Base-by-base conservation (phyloP, 2,888 invertebrate genomes). In the Agriotes lineatus region DNA sequence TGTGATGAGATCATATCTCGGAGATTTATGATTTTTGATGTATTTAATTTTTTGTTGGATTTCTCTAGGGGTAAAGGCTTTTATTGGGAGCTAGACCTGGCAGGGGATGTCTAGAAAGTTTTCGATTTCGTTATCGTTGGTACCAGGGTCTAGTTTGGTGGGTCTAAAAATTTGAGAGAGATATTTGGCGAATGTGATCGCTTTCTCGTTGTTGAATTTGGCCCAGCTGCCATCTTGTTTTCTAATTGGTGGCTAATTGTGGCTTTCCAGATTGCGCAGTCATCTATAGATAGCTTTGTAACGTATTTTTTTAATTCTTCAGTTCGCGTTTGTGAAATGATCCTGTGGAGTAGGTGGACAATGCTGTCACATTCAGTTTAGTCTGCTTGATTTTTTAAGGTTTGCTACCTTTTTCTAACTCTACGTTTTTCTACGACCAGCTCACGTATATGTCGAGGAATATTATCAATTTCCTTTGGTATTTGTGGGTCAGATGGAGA, bases 221-320 rank as follows among this genome's bases (percentile, higher is more conserved):
- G 60, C 64, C 60, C 54, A 64, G n/a, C 16, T 60, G 30, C 56
- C 42, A 22, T 69, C 57, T 1, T 30, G 18, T 18, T 22, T 65
- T 56, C 50, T 64, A 10, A 69, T 65, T 20, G 52, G 52, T n/a
- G 30, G 52, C 10, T 7, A n/a, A n/a, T n/a, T n/a, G n/a, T n/a
- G n/a, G n/a, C n/a, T n/a, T n/a, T n/a, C n/a, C n/a, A n/a, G n/a
- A n/a, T n/a, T n/a, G n/a, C n/a, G n/a, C n/a, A n/a, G n/a, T n/a
- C n/a, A n/a, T n/a, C n/a, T n/a, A n/a, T n/a, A n/a, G 14, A 10
- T 30, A n/a, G 52, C 6, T 25, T 22, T 52, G 25, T 25, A 12
- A 14, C 33, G 25, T 52, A 14, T 52, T 12, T 14, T 30, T 25
- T 25, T 48, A 48, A 48, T 20, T 48, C 22, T 20, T 12, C 16